Evolutionary conservation across 2,888 invertebrate genomes (phyloP), one percentile per base, ranked within the genome.

Genomic region (Microctonus brassicae): DNA sequence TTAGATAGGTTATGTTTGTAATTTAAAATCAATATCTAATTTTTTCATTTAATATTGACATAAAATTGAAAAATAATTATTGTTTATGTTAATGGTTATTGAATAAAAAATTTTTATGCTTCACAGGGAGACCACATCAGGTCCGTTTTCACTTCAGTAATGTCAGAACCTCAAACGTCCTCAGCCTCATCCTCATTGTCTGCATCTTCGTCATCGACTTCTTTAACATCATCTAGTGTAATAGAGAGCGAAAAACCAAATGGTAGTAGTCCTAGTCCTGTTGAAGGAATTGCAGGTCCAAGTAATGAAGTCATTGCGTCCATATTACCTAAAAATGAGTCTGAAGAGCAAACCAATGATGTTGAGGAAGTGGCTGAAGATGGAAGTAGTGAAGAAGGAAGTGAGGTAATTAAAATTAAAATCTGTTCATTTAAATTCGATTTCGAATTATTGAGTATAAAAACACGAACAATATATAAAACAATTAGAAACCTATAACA

Each of bases 201-300:
- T 47, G 29, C 70, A 84, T 86, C 87, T 82, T 81, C 83, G 80
- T 83, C 86, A 80, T 80, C 86, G 72, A 83, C 87, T 62, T 76
- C 76, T 29, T 69, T 73, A 1, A 66, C 72, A 65, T 82, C 86
- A 64, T 81, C 86, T 73, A 86, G 84, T 76, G 82, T 81, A 76
- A 80, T 83, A 78, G 80, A 78, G 70, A 80, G 79, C 73, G 84
- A 82, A 74, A 86, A 86, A 81, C 80, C 85, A 71, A 84, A 82
- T 67, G 86, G 86, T 68, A 83, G 86, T 20, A 87, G 87, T 82
- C 83, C 85, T 33, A 87, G 87, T 80, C 87, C 87, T 57, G 78
- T 85, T 17, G 87, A 87, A 76, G 84, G 84, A 73, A 79, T 85
- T 61, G 83, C 87, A 61, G 87, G 87, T 47, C 87, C 87, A 3